Percentiles rank a stretch among this genome's conserved stretches.
phyloP scores from a whole-genome alignment of 2,888 invertebrate genomes.

The Drosophila kambysellisi region DNA sequence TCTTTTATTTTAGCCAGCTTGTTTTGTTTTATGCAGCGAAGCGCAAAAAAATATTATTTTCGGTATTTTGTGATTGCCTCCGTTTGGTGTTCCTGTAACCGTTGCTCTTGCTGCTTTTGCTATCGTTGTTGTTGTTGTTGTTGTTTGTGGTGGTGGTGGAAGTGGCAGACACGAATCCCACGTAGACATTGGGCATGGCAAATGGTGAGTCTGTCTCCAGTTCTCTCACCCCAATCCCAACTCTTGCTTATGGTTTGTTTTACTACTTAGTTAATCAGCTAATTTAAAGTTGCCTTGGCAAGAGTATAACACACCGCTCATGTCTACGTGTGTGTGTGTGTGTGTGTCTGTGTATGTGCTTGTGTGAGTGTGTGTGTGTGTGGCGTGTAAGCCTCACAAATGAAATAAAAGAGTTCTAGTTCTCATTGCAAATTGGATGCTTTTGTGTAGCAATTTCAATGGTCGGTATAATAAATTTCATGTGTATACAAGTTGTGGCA shows the following conservation, averaged over 20 bases:
- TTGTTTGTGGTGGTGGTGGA: constrained; percentile 24
- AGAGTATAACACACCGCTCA: constrained; percentile 15
- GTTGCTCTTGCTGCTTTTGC: constrained; percentile 12
- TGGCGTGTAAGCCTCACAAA: constrained; percentile 20
- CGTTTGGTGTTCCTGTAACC: constrained; percentile 46
- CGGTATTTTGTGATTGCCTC: constrained; percentile 77
- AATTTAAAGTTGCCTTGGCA: constrained; percentile 67
- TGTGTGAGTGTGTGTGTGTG: constrained; percentile 15
- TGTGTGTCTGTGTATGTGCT: neutral
- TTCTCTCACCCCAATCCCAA: constrained; percentile 7
- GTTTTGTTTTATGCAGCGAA: constrained; percentile 71
- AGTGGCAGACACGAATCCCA: constrained; percentile 62
- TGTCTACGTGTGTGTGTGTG: constrained; percentile 1
- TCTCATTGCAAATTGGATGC: constrained; percentile 38
- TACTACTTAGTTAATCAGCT: constrained; percentile 78
- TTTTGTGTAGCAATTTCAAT: constrained; percentile 28
- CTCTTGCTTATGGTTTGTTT: constrained; percentile 69
- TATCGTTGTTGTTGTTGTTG: constrained; percentile 6
- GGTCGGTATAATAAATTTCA: constrained; percentile 7
- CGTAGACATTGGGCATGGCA: constrained; percentile 65
- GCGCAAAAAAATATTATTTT: constrained; percentile 78
- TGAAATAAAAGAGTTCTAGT: constrained; percentile 13
- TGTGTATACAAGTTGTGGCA: constrained; percentile 18
- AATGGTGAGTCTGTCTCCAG: constrained; percentile 24
- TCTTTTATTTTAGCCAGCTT: constrained; percentile 48